Evolutionary conservation across 1,140 invertebrate genomes (phyloP).

Genomic region (Bathynomus jamesi): DNA sequence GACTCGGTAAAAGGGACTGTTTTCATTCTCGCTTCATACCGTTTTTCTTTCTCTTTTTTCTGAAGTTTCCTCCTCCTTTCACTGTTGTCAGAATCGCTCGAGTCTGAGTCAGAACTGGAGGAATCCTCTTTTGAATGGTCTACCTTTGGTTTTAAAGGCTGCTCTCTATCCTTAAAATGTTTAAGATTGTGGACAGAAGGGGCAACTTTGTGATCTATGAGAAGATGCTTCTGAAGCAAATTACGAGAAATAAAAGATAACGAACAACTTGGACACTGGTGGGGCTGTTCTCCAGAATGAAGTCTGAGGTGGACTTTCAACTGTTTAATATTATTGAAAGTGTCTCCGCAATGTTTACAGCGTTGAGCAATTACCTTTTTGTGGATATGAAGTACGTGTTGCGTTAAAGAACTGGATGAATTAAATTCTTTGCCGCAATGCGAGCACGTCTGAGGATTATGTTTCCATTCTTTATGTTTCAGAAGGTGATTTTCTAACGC

Average conservation of each 20-base stretch:
- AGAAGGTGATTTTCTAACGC: conserved; percentile 30
- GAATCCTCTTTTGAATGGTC: not conserved
- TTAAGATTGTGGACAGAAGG: not conserved
- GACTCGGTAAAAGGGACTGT: conserved; percentile 4
- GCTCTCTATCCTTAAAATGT: not conserved
- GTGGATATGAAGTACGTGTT: conserved; percentile 35
- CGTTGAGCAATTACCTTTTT: conserved; percentile 28
- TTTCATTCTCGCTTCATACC: not conserved
- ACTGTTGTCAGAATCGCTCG: not conserved
- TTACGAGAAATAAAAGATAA: conserved; percentile 32
- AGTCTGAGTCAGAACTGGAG: conserved; percentile 8
- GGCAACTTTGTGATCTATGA: conserved; percentile 12
- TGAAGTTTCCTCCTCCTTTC: not conserved
- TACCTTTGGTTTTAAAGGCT: not conserved
- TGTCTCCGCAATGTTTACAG: conserved; percentile 30
- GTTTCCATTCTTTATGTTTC: conserved; percentile 37
- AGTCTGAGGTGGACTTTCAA: conserved; percentile 28
- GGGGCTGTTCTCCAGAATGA: conserved; percentile 31
- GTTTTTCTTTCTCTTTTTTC: not conserved
- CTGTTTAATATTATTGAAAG: conserved; percentile 20
- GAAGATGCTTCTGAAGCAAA: conserved; percentile 25
- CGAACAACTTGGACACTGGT: conserved; percentile 26
- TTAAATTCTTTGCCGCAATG: conserved; percentile 33
- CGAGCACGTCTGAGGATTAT: conserved; percentile 33
- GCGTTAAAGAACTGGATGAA: conserved; percentile 29